phyloP scores from a whole-genome alignment of 1,140 invertebrate genomes.

The Drosophila biarmipes region DNA sequence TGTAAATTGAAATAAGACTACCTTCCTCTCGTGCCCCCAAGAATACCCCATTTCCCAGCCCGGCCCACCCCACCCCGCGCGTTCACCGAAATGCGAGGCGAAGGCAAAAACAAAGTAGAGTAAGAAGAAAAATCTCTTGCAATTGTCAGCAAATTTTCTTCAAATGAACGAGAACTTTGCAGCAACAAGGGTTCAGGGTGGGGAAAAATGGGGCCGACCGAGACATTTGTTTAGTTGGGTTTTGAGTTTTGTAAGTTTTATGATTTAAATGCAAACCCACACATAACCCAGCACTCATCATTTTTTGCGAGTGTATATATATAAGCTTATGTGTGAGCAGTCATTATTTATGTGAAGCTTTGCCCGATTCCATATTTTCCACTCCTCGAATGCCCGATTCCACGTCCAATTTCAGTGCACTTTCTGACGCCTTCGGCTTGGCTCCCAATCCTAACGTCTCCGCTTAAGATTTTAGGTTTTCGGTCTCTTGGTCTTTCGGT shows the following conservation, averaged over 20 bases:
- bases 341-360: constrained; percentile 61
- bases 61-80: constrained; percentile 2
- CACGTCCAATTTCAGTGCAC: constrained; percentile 64
- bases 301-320: background rate
- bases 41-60: background rate
- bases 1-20: constrained; percentile 83
- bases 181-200: constrained; percentile 12
- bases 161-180: constrained; percentile 54
- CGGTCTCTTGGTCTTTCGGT: constrained; percentile 11
- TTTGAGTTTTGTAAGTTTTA: constrained; percentile 42
- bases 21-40: constrained; percentile 35
- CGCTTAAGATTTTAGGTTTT: constrained; percentile 48
- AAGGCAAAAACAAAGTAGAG: constrained; percentile 58
- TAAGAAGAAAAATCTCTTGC: constrained; percentile 72
- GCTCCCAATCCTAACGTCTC: constrained; percentile 15
- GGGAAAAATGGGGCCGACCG: constrained; percentile 4
- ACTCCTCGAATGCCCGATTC: constrained; percentile 36
- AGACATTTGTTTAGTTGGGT: constrained; percentile 62
- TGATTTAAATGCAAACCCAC: constrained; percentile 24
- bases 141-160: constrained; percentile 81
- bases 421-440: constrained; percentile 70
- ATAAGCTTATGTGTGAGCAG: constrained; percentile 11
- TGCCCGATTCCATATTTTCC: constrained; percentile 50
- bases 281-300: background rate
- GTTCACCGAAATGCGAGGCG: constrained; percentile 63